Percentiles rank a stretch among this genome's conserved stretches.
Conservation (phyloP, 2,113 vertebrate species). For the Forbesichthys agassizii region DNA sequence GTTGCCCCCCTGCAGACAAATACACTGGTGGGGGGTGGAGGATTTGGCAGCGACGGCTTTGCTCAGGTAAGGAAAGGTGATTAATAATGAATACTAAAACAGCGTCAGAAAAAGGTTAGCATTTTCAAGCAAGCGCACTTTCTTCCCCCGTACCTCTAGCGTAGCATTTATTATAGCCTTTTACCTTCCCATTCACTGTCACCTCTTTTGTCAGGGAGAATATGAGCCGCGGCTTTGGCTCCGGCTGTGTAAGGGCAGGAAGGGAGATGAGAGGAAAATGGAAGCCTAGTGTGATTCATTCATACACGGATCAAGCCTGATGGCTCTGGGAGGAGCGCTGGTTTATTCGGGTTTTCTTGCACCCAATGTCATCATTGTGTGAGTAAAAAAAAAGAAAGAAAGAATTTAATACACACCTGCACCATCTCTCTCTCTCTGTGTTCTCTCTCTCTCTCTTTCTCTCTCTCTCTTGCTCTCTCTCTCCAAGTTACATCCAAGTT, state of each 20-base stretch:
- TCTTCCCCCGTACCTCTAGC: slow-evolving; percentile 60
- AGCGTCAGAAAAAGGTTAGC: slow-evolving; percentile 73
- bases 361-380: slow-evolving; percentile 44
- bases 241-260: slow-evolving; percentile 49
- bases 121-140: slow-evolving; percentile 54
- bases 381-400: slow-evolving; percentile 17
- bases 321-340: slow-evolving; percentile 51
- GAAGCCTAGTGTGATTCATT: slow-evolving; percentile 63
- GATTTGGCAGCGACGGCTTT: slow-evolving; percentile 66
- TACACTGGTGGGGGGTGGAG: slow-evolving; percentile 32
- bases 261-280: slow-evolving; percentile 60
- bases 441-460: too few relatives aligned
- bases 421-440: background rate
- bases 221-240: slow-evolving; percentile 62
- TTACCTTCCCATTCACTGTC: slow-evolving; percentile 65
- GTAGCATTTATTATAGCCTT: slow-evolving; percentile 72
- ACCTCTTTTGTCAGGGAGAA: slow-evolving; percentile 65
- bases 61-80: slow-evolving; percentile 70
- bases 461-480: too few relatives aligned
- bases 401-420: slow-evolving; percentile 39
- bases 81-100: slow-evolving; percentile 76
- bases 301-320: slow-evolving; percentile 63
- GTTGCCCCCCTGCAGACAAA: slow-evolving; percentile 56
- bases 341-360: slow-evolving; percentile 54
- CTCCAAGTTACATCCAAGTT: too few relatives aligned